Evolutionary conservation across 2,888 invertebrate genomes (phyloP).

Genomic region (Neoaliturus tenellus): DNA sequence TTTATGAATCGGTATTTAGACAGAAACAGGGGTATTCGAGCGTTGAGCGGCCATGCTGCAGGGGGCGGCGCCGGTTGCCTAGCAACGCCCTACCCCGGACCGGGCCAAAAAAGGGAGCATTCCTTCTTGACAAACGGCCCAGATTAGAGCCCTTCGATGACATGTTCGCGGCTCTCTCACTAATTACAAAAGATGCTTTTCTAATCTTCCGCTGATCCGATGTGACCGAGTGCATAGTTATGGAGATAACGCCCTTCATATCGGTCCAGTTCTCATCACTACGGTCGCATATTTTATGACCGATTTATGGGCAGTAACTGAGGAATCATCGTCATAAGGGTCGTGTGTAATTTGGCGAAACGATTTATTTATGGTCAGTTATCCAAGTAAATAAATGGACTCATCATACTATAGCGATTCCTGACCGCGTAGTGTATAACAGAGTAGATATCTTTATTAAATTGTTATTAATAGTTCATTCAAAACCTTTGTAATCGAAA

Average conservation of each 20-base stretch:
- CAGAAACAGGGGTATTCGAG: slow-evolving; percentile 9
- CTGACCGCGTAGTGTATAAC: too few species aligned
- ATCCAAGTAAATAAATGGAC: not conserved
- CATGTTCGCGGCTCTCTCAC: slow-evolving; percentile 11
- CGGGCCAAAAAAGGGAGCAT: slow-evolving; percentile 18
- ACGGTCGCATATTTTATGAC: not conserved
- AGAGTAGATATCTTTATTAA: not conserved
- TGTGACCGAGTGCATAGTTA: not conserved
- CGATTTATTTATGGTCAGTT: slow-evolving; percentile 11
- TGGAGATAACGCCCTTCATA: not conserved
- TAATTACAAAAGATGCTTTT: slow-evolving; percentile 39
- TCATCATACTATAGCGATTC: not conserved
- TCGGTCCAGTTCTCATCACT: not conserved
- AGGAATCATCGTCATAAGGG: slow-evolving; percentile 6
- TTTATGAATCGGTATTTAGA: slow-evolving; percentile 49
- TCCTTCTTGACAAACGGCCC: slow-evolving; percentile 33
- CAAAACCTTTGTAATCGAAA: too few species aligned
- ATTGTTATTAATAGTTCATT: too few species aligned
- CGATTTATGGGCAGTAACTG: not conserved
- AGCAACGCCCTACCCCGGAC: slow-evolving; percentile 63
- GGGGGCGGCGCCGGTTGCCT: slow-evolving; percentile 65
- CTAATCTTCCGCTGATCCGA: not conserved
- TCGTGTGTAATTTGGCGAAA: slow-evolving; percentile 16
- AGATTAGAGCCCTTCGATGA: slow-evolving; percentile 34
- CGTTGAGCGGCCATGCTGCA: slow-evolving; percentile 53